Percentiles rank a stretch among this genome's conserved stretches.
phyloP scores from a whole-genome alignment of 1,140 invertebrate genomes.

The Akabosia matsudoensis region DNA sequence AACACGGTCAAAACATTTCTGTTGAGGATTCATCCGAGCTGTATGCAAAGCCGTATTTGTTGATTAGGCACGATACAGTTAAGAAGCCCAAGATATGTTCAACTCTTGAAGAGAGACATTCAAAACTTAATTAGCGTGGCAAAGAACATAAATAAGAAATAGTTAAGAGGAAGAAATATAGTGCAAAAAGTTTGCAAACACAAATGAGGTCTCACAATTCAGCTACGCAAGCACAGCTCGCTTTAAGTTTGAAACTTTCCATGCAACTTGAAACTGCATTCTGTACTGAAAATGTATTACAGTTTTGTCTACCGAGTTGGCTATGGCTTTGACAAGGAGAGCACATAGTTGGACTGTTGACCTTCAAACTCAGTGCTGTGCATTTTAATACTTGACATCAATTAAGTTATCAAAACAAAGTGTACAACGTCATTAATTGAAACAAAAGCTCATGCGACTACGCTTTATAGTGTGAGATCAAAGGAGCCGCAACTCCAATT shows the following conservation, averaged over 20 bases:
- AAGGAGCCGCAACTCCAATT: slow-evolving; percentile 16
- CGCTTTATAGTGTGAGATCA: slow-evolving; percentile 15
- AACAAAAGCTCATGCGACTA: slow-evolving; percentile 14
- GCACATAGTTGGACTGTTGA: not conserved
- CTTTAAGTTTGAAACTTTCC: no score
- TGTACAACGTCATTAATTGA: slow-evolving; percentile 21
- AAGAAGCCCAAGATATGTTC: no score
- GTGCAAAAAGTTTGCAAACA: not conserved
- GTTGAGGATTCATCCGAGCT: no score
- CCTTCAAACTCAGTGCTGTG: not conserved
- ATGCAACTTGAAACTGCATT: no score
- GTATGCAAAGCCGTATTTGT: no score
- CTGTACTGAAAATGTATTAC: no score
- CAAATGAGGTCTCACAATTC: not conserved
- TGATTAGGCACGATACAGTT: no score
- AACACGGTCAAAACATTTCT: not conserved
- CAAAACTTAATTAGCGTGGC: not conserved
- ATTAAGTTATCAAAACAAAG: slow-evolving; percentile 25
- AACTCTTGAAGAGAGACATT: no score
- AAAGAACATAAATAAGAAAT: not conserved
- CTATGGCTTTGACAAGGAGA: not conserved
- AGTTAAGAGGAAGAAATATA: not conserved
- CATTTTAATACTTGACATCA: slow-evolving; percentile 6
- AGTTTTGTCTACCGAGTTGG: no score
- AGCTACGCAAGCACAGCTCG: no score